Conservation (phyloP, 2,888 invertebrate species). For the Aleiodes testaceus region DNA sequence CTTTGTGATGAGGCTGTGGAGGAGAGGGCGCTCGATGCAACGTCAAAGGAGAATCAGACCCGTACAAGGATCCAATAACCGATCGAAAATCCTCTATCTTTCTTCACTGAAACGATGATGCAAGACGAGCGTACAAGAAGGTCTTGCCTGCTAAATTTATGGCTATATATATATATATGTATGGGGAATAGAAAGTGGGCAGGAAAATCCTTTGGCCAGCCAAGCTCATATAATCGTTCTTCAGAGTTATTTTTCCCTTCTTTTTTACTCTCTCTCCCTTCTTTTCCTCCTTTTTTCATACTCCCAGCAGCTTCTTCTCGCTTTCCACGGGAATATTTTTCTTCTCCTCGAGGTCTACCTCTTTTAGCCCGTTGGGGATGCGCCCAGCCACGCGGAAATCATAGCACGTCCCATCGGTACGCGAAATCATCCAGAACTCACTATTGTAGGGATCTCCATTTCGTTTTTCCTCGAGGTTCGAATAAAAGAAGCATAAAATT, state of each 20-base stretch:
- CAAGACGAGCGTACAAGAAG: constrained; percentile 24
- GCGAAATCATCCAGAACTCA: constrained; percentile 65
- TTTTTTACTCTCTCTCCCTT: constrained; percentile 14
- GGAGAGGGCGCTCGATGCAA: constrained; percentile 26
- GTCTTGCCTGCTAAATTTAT: constrained; percentile 54
- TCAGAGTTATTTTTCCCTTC: constrained; percentile 34
- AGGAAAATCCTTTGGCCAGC: constrained; percentile 70
- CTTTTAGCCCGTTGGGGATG: constrained; percentile 49
- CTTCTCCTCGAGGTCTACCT: not conserved
- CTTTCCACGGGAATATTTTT: constrained; percentile 16
- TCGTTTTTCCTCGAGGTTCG: not conserved
- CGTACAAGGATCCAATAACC: constrained; percentile 57
- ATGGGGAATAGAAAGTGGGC: constrained; percentile 40
- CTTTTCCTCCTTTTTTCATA: constrained; percentile 30
- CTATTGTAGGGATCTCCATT: constrained; percentile 1
- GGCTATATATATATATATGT: constrained; percentile 48
- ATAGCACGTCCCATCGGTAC: constrained; percentile 65
- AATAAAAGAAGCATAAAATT: constrained; percentile 8
- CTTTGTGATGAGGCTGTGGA: constrained; percentile 15
- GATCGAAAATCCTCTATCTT: constrained; percentile 54
- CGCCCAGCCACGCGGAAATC: constrained; percentile 68
- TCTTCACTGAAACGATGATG: constrained; percentile 7
- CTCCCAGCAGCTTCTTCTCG: constrained; percentile 2
- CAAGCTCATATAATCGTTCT: constrained; percentile 69
- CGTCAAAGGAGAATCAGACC: constrained; percentile 45